Conservation (phyloP, 2,797 vertebrate genomes). For the Schizopygopsis malacanthus region DNA sequence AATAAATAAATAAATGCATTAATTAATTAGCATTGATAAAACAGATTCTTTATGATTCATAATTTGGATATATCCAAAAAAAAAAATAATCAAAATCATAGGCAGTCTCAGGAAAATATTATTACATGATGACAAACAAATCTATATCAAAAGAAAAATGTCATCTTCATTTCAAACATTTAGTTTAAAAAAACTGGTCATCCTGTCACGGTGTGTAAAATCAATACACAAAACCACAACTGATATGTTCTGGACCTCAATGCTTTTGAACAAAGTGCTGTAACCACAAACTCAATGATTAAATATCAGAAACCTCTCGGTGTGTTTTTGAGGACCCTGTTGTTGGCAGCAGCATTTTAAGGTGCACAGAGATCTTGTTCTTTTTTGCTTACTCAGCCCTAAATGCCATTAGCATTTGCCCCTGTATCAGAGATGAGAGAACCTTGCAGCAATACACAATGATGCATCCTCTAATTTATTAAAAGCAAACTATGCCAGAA, state of each 20-base stretch:
- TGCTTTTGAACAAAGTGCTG: constrained; percentile 1
- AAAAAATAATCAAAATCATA: neutral
- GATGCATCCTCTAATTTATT: neutral
- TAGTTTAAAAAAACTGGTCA: neutral
- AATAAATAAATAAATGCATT: neutral
- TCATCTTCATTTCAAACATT: neutral
- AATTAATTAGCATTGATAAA: neutral
- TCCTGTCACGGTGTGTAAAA: neutral
- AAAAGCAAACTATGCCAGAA: constrained; percentile 20
- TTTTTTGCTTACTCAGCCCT: constrained; percentile 20
- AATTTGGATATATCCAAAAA: neutral
- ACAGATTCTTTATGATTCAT: neutral
- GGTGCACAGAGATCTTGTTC: neutral
- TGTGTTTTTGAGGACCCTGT: neutral
- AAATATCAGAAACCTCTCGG: neutral
- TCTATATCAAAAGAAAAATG: neutral
- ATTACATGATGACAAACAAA: neutral
- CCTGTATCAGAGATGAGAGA: neutral
- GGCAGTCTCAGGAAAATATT: neutral
- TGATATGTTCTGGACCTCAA: neutral
- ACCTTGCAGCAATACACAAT: neutral
- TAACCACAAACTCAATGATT: neutral
- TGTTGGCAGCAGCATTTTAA: neutral
- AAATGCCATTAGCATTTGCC: constrained; percentile 1
- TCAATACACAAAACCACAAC: neutral